Evolutionary conservation across 2,888 invertebrate genomes (phyloP), one percentile per base, ranked within the genome.

Genomic region (Hypselothyrea guttata): DNA sequence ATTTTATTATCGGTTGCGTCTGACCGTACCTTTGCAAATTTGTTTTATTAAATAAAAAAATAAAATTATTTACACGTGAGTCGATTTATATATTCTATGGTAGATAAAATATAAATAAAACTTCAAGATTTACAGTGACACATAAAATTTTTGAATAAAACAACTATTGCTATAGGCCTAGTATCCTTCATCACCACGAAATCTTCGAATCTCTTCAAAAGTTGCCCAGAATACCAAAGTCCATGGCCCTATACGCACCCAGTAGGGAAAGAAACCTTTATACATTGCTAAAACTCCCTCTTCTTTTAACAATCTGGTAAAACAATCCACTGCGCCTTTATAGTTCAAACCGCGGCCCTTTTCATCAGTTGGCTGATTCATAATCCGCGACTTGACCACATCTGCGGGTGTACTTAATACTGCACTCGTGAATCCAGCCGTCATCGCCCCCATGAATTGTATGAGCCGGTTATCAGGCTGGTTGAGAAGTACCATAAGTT

Each of bases 331-430:
- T 5, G 54, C 44, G 18, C 57, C 53, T 41, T 60, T 68, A 7
- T 67, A 70, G 45, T 60, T 57, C 15, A 54, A n/a, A 5, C 67
- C 70, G 4, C 34, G 27, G n/a, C 67, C 70, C 0, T 46, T 42
- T 1, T 60, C 48, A 27, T 67, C 63, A 0, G 45, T 93, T 1
- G 94, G 95, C 87, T 94, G 97, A 90, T 95, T 97, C 97, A 97
- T 97, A 5, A 97, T 92, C 64, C 97, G 91, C 0, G 97, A 97
- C 90, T 97, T 97, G 7, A 97, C 92, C 0, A 97, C 96, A 90
- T 97, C 97, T 0, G 96, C 96, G 0, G 97, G 97, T 0, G 96
- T 96, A 1, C 94, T 61, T 96, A 92, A 15, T 0, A 41, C 38
- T 0, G 63, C 49, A 1, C 57, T 60, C 7, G 59, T 56, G 9